These are phyloP conservation scores for Himalopsyche kuldschensis DNA, from an alignment of 2,888 invertebrate genomes.

Conservation along the genomic window DNA sequence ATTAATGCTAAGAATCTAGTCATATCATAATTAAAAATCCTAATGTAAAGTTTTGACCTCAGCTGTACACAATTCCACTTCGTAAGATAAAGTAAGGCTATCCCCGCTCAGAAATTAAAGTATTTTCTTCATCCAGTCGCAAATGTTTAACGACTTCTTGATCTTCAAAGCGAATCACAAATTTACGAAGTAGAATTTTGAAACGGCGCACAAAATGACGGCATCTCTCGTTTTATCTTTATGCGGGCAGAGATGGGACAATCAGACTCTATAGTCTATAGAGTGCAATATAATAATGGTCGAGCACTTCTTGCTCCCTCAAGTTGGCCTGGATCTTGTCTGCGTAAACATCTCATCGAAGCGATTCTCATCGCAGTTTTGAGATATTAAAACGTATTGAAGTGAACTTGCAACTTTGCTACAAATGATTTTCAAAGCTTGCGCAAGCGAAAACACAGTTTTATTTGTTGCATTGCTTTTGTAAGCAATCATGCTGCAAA, in stretches of 20 bases:
- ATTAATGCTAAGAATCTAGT: no score
- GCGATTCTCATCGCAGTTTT: not conserved
- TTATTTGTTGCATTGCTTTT: not conserved
- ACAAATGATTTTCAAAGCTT: not conserved
- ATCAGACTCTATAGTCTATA: slow-evolving; percentile 4
- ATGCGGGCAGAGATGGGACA: slow-evolving; percentile 9
- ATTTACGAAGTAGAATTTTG: slow-evolving; percentile 9
- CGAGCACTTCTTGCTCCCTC: not conserved
- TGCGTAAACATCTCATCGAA: not conserved
- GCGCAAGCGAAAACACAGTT: not conserved
- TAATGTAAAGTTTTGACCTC: no score
- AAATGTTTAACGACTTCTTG: not conserved
- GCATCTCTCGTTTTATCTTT: slow-evolving; percentile 7
- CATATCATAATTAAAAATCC: no score
- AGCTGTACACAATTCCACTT: not conserved
- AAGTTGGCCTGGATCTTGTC: not conserved
- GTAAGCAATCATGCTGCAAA: not conserved
- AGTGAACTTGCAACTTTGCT: not conserved
- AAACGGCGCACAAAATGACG: not conserved
- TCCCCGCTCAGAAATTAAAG: not conserved
- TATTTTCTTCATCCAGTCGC: not conserved
- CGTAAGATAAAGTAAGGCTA: not conserved
- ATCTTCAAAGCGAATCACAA: not conserved
- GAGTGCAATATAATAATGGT: slow-evolving; percentile 16
- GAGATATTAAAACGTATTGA: not conserved